These are phyloP conservation scores for Bembecia ichneumoniformis DNA, from an alignment of 2,888 invertebrate species.

Conservation along the genomic window DNA sequence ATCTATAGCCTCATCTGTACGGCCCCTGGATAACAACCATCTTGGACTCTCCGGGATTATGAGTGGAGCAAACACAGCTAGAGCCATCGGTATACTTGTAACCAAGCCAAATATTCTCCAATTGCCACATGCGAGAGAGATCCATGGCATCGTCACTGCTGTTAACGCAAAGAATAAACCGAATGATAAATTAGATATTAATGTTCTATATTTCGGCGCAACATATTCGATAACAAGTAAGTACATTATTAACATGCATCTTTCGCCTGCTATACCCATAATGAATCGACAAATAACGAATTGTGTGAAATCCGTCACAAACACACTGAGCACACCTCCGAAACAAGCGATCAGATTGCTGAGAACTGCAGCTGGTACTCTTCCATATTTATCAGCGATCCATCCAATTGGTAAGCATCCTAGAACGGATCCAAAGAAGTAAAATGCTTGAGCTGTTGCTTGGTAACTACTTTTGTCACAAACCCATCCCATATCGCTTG, in stretches of 20 bases:
- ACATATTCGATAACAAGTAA: slow-evolving; percentile 9
- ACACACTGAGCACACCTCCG: slow-evolving; percentile 6
- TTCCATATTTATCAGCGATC: slow-evolving; percentile 8
- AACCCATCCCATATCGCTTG: slow-evolving; percentile 9
- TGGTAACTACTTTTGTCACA: slow-evolving; percentile 10
- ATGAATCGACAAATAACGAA: slow-evolving; percentile 7
- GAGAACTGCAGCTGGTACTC: slow-evolving; percentile 7
- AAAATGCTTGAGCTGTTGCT: slow-evolving; percentile 9
- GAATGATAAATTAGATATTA: slow-evolving; percentile 8
- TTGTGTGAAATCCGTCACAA: slow-evolving; percentile 6
- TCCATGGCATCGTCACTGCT: slow-evolving; percentile 8
- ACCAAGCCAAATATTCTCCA: slow-evolving; percentile 8
- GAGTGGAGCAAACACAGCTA: slow-evolving; percentile 32
- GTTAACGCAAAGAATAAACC: slow-evolving; percentile 8
- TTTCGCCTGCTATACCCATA: slow-evolving; percentile 8
- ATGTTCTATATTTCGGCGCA: slow-evolving; percentile 9
- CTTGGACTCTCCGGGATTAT: slow-evolving; percentile 42
- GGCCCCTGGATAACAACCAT: slow-evolving; percentile 41
- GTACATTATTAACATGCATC: slow-evolving; percentile 10
- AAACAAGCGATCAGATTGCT: slow-evolving; percentile 7
- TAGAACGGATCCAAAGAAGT: slow-evolving; percentile 8
- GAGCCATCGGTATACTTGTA: slow-evolving; percentile 14
- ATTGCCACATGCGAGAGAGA: slow-evolving; percentile 8
- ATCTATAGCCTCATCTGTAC: slow-evolving; percentile 14
- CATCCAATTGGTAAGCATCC: slow-evolving; percentile 9